phyloP scores from a whole-genome alignment of 2,113 vertebrate genomes.

The Muscicapa adusta region DNA sequence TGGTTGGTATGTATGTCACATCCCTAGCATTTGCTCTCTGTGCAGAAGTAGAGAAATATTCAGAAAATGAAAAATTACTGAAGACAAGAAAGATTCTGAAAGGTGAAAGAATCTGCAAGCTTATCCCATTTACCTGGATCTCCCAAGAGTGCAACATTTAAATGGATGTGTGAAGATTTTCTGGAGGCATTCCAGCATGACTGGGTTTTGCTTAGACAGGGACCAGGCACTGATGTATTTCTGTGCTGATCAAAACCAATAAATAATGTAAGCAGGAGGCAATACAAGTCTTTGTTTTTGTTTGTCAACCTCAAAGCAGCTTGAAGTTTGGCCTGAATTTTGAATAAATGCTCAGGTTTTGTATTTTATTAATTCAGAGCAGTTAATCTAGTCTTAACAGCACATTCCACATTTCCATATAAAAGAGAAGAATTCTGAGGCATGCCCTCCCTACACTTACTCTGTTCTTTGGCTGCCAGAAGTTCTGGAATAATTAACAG shows the following conservation, averaged over 20 bases:
- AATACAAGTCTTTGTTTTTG: neutral
- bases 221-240: neutral
- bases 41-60: neutral
- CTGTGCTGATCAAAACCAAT: neutral
- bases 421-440: conserved; percentile 19
- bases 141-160: neutral
- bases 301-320: neutral
- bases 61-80: conserved; percentile 37
- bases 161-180: neutral
- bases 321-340: conserved; percentile 3
- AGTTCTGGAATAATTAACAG: neutral
- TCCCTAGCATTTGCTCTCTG: neutral
- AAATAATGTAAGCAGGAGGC: neutral
- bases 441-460: neutral
- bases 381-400: conserved; percentile 26
- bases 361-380: conserved; percentile 32
- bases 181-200: neutral
- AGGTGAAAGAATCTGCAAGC: neutral
- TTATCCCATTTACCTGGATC: conserved; percentile 9
- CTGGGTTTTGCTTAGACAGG: neutral
- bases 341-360: conserved; percentile 4
- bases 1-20: conserved; percentile 12
- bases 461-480: neutral
- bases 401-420: conserved; percentile 11
- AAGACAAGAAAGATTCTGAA: conserved; percentile 19